A percentile compares a stretch with the other conserved stretches of the same genome.
phyloP scores from a whole-genome alignment of 2,113 vertebrate genomes.

The Ageneiosus marmoratus region DNA sequence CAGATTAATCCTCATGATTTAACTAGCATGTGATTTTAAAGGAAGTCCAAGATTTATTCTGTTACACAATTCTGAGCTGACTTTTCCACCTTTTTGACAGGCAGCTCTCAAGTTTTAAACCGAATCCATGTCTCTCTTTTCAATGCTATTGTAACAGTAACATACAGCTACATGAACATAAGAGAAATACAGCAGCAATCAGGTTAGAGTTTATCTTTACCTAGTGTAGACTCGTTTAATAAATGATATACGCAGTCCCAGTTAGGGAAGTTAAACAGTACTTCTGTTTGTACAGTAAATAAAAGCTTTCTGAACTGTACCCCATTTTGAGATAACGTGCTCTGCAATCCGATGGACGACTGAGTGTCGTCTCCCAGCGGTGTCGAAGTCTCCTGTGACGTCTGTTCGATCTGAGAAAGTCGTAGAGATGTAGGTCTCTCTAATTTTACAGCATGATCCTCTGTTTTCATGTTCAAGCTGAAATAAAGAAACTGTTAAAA shows the following conservation, averaged over 20 bases:
- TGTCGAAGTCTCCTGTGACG: constrained; percentile 61
- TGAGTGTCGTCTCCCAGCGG: constrained; percentile 65
- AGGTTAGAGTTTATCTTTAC: not conserved
- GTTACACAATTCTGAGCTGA: not conserved
- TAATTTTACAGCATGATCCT: constrained; percentile 56
- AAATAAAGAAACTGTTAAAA: not conserved
- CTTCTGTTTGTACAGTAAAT: not conserved
- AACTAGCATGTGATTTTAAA: not conserved
- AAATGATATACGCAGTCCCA: not conserved
- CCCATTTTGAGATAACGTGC: constrained; percentile 46
- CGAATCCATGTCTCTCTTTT: not conserved
- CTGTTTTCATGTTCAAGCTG: constrained; percentile 63
- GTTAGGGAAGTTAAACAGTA: not conserved
- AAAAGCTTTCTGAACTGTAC: constrained; percentile 56
- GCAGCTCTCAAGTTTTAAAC: not conserved
- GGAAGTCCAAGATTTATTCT: not conserved
- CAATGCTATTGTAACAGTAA: not conserved
- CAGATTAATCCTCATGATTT: not conserved
- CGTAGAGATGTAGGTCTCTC: constrained; percentile 64
- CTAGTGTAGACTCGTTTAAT: not conserved
- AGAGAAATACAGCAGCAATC: not conserved
- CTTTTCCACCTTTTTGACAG: not conserved
- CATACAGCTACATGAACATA: too few relatives aligned
- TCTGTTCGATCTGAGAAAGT: constrained; percentile 59
- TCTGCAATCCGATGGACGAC: constrained; percentile 51